Evolutionary conservation across 2,113 vertebrate genomes (phyloP).

Genomic region (Sylvilagus bachmani): DNA sequence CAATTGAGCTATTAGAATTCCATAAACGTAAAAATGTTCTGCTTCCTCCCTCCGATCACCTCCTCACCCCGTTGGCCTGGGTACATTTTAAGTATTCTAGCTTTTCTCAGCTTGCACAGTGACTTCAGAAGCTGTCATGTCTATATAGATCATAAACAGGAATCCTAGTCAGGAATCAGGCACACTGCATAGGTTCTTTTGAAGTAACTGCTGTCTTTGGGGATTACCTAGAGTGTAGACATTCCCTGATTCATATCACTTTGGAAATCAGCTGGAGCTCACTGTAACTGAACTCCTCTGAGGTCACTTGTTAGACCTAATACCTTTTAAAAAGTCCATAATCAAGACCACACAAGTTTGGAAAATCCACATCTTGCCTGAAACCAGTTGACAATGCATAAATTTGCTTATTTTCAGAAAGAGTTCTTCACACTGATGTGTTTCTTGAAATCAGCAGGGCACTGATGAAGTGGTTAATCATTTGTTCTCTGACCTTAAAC

Average conservation of each 20-base stretch:
- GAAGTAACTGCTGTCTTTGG: constrained; percentile 27
- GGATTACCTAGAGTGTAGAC: constrained; percentile 40
- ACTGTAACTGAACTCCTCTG: neutral
- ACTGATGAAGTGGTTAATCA: constrained; percentile 76
- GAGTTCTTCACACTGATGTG: constrained; percentile 18
- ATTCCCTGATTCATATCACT: constrained; percentile 41
- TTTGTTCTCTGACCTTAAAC: constrained; percentile 57
- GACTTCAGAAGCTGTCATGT: neutral
- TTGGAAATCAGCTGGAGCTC: constrained; percentile 49
- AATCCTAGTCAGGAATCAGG: constrained; percentile 47
- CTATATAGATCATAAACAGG: neutral
- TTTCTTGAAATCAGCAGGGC: constrained; percentile 44
- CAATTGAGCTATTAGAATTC: constrained; percentile 84
- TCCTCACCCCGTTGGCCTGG: neutral
- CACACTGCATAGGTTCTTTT: constrained; percentile 15
- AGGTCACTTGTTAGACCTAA: constrained; percentile 55
- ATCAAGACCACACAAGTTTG: constrained; percentile 10
- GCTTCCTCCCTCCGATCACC: neutral
- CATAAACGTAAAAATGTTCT: constrained; percentile 71
- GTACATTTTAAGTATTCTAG: constrained; percentile 68
- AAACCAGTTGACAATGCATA: constrained; percentile 17
- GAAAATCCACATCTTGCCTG: constrained; percentile 43
- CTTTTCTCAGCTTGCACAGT: constrained; percentile 59
- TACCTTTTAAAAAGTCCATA: constrained; percentile 73
- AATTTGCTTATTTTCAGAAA: constrained; percentile 56